Conservation (phyloP, 1,140 invertebrate species). For the Saxidomus purpurata region DNA sequence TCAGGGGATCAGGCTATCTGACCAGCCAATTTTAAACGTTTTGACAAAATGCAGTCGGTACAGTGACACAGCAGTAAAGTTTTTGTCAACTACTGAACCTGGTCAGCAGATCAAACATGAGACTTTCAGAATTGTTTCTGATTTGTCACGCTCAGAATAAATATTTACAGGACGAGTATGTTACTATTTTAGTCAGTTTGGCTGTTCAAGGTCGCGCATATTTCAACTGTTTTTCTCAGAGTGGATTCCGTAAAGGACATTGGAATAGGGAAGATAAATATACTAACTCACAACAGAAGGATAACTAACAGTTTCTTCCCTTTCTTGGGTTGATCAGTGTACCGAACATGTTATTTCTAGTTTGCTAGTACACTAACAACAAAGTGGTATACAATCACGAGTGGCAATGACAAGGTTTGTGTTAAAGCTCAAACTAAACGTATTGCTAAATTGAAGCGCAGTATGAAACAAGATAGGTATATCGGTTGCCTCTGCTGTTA, state of each 20-base stretch:
- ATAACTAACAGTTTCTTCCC: no score
- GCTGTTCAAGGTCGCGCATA: slow-evolving; percentile 33
- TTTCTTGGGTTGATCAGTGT: no score
- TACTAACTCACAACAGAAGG: no score
- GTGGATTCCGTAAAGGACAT: background rate
- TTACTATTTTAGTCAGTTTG: slow-evolving; percentile 54
- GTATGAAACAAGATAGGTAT: background rate
- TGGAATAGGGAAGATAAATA: background rate
- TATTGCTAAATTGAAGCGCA: slow-evolving; percentile 23
- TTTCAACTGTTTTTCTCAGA: slow-evolving; percentile 24
- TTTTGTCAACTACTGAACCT: background rate
- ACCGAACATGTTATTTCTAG: no score
- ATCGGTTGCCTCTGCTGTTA: background rate
- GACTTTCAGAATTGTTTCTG: slow-evolving; percentile 38
- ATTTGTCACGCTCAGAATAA: slow-evolving; percentile 43
- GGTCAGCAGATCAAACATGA: slow-evolving; percentile 17
- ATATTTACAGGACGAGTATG: slow-evolving; percentile 55
- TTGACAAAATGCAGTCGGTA: slow-evolving; percentile 53
- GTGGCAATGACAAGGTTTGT: slow-evolving; percentile 29
- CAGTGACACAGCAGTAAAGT: slow-evolving; percentile 20
- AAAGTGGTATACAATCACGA: slow-evolving; percentile 49
- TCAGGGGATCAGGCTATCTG: slow-evolving; percentile 31
- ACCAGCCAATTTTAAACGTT: slow-evolving; percentile 7
- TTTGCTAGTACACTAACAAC: no score
- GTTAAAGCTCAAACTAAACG: no score